Base-by-base conservation (phyloP, 2,797 vertebrate species). In the Crocodylus rhombifer region DNA sequence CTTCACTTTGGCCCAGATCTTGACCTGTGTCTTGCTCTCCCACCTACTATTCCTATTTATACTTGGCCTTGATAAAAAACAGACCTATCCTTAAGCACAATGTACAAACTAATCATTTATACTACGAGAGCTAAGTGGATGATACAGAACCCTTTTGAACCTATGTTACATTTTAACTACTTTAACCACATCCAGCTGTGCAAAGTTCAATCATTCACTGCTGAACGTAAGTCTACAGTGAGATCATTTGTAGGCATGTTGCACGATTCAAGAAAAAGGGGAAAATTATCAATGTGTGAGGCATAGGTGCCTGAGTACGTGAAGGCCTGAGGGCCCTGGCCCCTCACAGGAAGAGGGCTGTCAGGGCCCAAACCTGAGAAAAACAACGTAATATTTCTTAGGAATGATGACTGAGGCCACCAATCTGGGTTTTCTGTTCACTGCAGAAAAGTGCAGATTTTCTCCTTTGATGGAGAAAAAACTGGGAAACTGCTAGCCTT, bases 121-220 rank as follows among this genome's bases (percentile, higher is more conserved):
- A 95, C 97, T 98, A 97, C 98, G 98, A 98, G 97, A 98, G 97
- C 98, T 98, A 98, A 98, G 98, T 98, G 98, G 98, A 98, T 98
- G 98, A 97, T 97, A 98, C 97, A 98, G 97, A 98, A 98, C 77
- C 97, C 98, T 98, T 99, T 98, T 98, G 98, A 98, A 98, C 98
- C 98, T 98, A 97, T 97, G 97, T 98, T 98, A 98, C 96, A 98
- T 98, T 98, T 98, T 98, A 98, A 98, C 98, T 97, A 95, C 97
- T 98, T 97, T 98, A 98, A 99, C 98, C 98, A 98, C 98, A 98
- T 98, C 97, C 98, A 99, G 98, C 98, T 98, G 98, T 98, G 97
- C 97, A 98, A 98, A 98, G 98, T 98, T 98, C 97, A 98, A 95
- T 82, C 25, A 26, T 82, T 93, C 79, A 79, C 51, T 87, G 58